Evolutionary conservation across 35 echinoderm and acorn worm genomes (phyloP), one percentile per base, ranked within the genome.

Genomic region (Ophiothrix spiculata): DNA sequence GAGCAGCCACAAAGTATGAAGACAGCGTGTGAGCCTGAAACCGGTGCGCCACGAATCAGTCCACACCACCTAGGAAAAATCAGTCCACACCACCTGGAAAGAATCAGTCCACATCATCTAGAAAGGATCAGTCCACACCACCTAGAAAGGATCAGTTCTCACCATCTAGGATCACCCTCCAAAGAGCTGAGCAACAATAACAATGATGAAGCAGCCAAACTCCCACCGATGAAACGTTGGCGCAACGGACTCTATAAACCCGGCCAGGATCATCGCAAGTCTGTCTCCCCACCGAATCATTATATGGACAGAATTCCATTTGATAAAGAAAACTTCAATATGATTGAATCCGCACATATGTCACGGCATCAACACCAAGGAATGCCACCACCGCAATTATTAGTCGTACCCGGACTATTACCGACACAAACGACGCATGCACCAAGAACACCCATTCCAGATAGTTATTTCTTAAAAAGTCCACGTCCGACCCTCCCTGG

Each of bases 161-260:
- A 28, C 80, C 54, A 88, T 80, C 46, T n/a, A n/a, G 28, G 36
- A 45, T 83, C 88, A 56, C 80, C 80, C 40, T 39, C 82, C 31
- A 83, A 81, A 41, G 64, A 77, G 38, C 31, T 90, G 74, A 83
- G 88, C 73, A 90, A 92, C 19, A 93, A 93, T 85, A 97, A 93
- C 75, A 97, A 97, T 79, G 76, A 90, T 33, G 81, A 93, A 4
- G 82, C 91, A 28, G 85, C 75, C 83, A 99, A 99, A 81, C 83
- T 99, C 13, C 96, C 96, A 29, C 96, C 96, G 15, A 90, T 92
- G 1, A 99, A 99, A 77, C 83, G 96, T 56, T 99, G 96, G 96
- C 60, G 60, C 23, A 99, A 86, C 56, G 89, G 89, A 33, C 75
- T 87, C 2, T 93, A 88, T 38, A 77, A 88, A 88, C 19, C 42